phyloP scores from a whole-genome alignment of 1,140 invertebrate species.

The Coelopa frigida region DNA sequence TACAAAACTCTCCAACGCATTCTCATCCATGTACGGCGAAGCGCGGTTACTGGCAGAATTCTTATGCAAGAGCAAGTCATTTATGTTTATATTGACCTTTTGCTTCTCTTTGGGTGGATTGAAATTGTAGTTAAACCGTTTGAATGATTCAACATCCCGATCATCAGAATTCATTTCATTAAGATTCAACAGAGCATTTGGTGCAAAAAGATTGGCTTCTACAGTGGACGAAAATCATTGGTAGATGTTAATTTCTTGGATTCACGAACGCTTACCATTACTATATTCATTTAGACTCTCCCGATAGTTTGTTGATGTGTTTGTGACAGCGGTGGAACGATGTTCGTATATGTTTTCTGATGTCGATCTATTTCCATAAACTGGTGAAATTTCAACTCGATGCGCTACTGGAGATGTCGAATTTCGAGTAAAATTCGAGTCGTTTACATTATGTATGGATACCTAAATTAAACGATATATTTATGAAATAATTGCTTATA shows the following conservation, averaged over 20 bases:
- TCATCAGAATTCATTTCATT: conserved; percentile 42
- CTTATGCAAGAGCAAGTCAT: too few species aligned
- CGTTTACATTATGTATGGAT: conserved; percentile 52
- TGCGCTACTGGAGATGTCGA: conserved; percentile 43
- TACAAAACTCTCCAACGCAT: conserved; percentile 36
- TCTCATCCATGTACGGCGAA: conserved; percentile 38
- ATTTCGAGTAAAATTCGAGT: conserved; percentile 48
- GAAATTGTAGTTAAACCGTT: too few species aligned
- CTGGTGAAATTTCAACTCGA: conserved; percentile 43
- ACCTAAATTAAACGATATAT: conserved; percentile 27
- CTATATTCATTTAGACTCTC: conserved; percentile 30
- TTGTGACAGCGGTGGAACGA: conserved; percentile 16
- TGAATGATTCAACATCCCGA: too few species aligned
- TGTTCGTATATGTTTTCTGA: conserved; percentile 24
- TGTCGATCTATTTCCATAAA: conserved; percentile 28
- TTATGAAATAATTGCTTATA: neutral
- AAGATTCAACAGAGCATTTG: conserved; percentile 38
- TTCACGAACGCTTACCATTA: conserved; percentile 35
- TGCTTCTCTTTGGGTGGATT: too few species aligned
- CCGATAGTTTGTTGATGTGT: conserved; percentile 23
- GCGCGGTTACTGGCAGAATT: conserved; percentile 24
- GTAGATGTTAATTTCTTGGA: too few species aligned
- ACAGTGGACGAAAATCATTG: neutral
- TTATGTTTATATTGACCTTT: too few species aligned
- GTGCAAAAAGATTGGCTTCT: conserved; percentile 30